phyloP scores from a whole-genome alignment of 1,140 invertebrate species.

The Drosophila sp. region DNA sequence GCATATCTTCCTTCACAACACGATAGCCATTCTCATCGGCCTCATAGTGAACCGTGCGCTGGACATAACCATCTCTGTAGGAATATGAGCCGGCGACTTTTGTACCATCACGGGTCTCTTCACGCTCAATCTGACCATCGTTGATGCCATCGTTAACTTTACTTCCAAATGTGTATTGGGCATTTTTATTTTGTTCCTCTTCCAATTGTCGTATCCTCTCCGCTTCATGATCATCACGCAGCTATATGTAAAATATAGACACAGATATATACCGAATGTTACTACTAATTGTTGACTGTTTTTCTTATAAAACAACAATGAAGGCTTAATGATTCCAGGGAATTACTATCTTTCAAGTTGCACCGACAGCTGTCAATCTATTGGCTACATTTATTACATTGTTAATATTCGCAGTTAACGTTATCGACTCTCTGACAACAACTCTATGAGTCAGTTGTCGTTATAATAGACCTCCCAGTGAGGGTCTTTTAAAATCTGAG shows the following conservation, averaged over 20 bases:
- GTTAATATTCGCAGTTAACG: not conserved
- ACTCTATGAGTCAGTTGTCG: conserved; percentile 25
- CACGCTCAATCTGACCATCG: conserved; percentile 85
- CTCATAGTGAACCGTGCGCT: conserved; percentile 86
- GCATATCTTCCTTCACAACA: conserved; percentile 85
- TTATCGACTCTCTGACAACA: conserved; percentile 10
- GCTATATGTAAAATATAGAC: conserved; percentile 16
- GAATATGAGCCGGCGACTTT: conserved; percentile 86
- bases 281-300: not conserved
- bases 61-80: conserved; percentile 86
- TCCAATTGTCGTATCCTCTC: conserved; percentile 50
- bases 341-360: not conserved
- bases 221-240: conserved; percentile 11
- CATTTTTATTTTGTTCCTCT: conserved; percentile 65
- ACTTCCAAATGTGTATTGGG: conserved; percentile 85
- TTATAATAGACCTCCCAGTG: conserved; percentile 17
- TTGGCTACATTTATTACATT: conserved; percentile 12
- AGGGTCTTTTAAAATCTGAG: conserved; percentile 27
- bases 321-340: not conserved
- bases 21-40: conserved; percentile 87
- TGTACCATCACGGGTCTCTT: conserved; percentile 85
- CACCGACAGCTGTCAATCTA: conserved; percentile 14
- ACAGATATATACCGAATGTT: not conserved
- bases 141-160: conserved; percentile 86
- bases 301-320: not conserved